Percentiles rank a stretch among this genome's conserved stretches.
Conservation (phyloP, 1,140 invertebrate species). For the Drosophila orena region DNA sequence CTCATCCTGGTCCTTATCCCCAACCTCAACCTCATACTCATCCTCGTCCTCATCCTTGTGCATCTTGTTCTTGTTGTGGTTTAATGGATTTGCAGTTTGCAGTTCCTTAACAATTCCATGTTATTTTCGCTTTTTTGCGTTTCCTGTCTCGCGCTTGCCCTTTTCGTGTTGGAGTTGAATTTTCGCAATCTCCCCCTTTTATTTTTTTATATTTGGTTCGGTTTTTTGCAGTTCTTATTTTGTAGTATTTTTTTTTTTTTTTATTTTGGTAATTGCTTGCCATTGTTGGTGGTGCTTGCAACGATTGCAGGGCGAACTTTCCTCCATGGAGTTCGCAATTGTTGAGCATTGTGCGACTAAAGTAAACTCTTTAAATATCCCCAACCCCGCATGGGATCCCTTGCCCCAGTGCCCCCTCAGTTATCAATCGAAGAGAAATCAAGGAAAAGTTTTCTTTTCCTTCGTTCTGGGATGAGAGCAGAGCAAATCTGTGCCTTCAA, state of each 20-base stretch:
- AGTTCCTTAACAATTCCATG: slow-evolving; percentile 80
- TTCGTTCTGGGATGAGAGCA: neutral
- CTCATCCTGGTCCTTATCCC: neutral
- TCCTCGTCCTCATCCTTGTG: slow-evolving; percentile 5
- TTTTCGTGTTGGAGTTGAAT: slow-evolving; percentile 69
- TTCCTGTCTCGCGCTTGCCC: slow-evolving; percentile 74
- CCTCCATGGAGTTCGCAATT: slow-evolving; percentile 54
- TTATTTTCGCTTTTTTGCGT: slow-evolving; percentile 76
- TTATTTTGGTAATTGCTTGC: slow-evolving; percentile 75
- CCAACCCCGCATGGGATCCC: slow-evolving; percentile 2
- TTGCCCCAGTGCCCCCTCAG: neutral
- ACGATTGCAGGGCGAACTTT: slow-evolving; percentile 40
- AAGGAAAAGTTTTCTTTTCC: slow-evolving; percentile 30
- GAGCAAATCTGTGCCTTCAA: slow-evolving; percentile 57
- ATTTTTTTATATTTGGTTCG: slow-evolving; percentile 27
- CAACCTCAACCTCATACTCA: slow-evolving; percentile 4
- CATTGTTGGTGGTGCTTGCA: slow-evolving; percentile 59
- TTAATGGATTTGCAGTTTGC: slow-evolving; percentile 82
- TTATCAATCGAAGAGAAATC: slow-evolving; percentile 52
- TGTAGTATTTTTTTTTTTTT: slow-evolving; percentile 41
- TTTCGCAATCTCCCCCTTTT: slow-evolving; percentile 37
- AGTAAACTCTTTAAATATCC: slow-evolving; percentile 60
- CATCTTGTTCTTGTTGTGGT: slow-evolving; percentile 78
- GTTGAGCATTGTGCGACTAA: slow-evolving; percentile 63
- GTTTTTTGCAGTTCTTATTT: slow-evolving; percentile 1